Base-by-base conservation (phyloP, 23 tunicate genomes). In the Styela clava region DNA sequence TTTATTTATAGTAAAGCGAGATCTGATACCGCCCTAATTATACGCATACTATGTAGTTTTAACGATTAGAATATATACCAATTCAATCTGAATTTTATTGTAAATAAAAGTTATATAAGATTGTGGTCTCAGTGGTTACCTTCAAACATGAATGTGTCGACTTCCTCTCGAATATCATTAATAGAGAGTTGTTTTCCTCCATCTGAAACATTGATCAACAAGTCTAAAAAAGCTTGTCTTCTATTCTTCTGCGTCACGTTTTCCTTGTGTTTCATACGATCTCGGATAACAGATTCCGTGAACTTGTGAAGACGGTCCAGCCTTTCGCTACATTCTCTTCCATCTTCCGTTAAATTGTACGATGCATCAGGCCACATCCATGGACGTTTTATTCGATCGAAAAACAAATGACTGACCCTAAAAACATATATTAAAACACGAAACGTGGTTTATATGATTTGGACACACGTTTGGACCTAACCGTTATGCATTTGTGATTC, bases 91-190 rank as follows among this genome's bases (percentile, higher is more conserved):
- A n/a, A n/a, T n/a, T n/a, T n/a, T n/a, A n/a, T n/a, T n/a, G n/a
- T n/a, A n/a, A n/a, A n/a, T n/a, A n/a, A n/a, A n/a, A n/a, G n/a
- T n/a, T n/a, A n/a, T n/a, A n/a, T n/a, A n/a, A n/a, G n/a, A n/a
- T n/a, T n/a, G n/a, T n/a, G n/a, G n/a, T n/a, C n/a, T n/a, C n/a
- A n/a, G n/a, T 51, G 33, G 44, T 76, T 76, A 76, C 81, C 95
- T 74, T 96, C 97, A 73, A 96, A 96, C 97, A 96, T 96, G 68
- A 96, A 96, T 44, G 99, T 96, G 69, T 96, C 99, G 16, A 96
- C 99, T 82, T 96, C 97, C 61, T 96, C 99, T 52, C 83, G 93
- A 61, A 96, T 96, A 69, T 88, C 99, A 29, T 64, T 26, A 25
- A 84, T 74, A 27, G 98, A 93, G 7, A 93, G 83, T 21, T 52